Evolutionary conservation across 2,888 invertebrate genomes (phyloP).

Genomic region (Mesorhabditis sp.): DNA sequence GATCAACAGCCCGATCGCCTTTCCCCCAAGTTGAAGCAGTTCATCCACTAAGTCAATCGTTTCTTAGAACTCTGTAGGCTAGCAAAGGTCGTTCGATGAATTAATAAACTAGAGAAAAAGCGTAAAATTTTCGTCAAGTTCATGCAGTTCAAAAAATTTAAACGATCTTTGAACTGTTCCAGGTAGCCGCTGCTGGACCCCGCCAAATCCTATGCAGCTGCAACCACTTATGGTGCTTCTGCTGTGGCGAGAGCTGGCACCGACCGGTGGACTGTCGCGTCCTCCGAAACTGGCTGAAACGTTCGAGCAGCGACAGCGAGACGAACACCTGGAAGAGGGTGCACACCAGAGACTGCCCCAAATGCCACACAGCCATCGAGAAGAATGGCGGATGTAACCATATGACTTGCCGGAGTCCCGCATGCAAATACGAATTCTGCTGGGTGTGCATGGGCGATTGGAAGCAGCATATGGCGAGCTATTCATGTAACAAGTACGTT

Average conservation of each 20-base stretch:
- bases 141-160: background rate
- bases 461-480: slow-evolving; percentile 87
- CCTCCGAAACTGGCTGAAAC: slow-evolving; percentile 92
- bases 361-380: slow-evolving; percentile 75
- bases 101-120: too few relatives aligned
- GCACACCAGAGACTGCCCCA: slow-evolving; percentile 97
- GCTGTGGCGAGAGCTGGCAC: slow-evolving; percentile 75
- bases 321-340: slow-evolving; percentile 99
- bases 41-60: too few relatives aligned
- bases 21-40: too few relatives aligned
- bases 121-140: background rate
- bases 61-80: too few relatives aligned
- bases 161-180: background rate
- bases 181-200: slow-evolving; percentile 31
- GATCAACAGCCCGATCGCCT: too few relatives aligned
- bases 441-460: slow-evolving; percentile 98
- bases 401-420: slow-evolving; percentile 97
- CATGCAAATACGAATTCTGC: slow-evolving; percentile 95
- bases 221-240: slow-evolving; percentile 80
- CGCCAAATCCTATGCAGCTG: slow-evolving; percentile 80
- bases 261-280: slow-evolving; percentile 92
- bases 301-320: slow-evolving; percentile 97
- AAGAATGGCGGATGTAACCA: slow-evolving; percentile 96
- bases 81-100: too few relatives aligned
- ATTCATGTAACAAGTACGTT: slow-evolving; percentile 32